Conservation (phyloP, 37 sponge, comb jelly and placozoan genomes). For the Bolinopsis microptera region DNA sequence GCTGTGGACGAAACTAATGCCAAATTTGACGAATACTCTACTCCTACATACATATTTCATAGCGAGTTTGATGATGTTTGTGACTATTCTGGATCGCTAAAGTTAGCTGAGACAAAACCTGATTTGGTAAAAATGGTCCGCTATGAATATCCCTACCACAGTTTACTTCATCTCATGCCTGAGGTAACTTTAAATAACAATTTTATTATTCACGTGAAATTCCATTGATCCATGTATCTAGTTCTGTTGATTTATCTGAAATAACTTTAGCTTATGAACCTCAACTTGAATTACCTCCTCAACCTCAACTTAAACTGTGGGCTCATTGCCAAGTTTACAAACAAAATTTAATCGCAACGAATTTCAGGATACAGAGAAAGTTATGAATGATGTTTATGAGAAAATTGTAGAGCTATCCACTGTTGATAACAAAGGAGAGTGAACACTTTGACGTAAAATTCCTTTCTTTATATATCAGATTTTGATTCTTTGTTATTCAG, state of each 20-base stretch:
- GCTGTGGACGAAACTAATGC: not conserved
- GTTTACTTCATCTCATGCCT: constrained; percentile 55
- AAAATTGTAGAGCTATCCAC: constrained; percentile 1
- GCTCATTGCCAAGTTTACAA: too few relatives aligned
- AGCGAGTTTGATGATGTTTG: constrained; percentile 41
- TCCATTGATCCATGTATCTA: too few relatives aligned
- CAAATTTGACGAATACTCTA: not conserved
- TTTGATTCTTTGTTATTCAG: too few relatives aligned
- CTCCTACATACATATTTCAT: constrained; percentile 23
- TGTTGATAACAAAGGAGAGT: too few relatives aligned
- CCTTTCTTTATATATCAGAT: too few relatives aligned
- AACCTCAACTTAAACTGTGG: too few relatives aligned
- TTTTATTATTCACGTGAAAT: too few relatives aligned
- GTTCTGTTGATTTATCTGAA: too few relatives aligned
- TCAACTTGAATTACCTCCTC: too few relatives aligned
- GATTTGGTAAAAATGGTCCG: constrained; percentile 1
- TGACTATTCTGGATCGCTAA: constrained; percentile 23
- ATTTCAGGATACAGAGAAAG: constrained; percentile 42
- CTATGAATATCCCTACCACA: constrained; percentile 52
- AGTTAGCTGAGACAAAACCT: not conserved
- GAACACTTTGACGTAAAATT: too few relatives aligned
- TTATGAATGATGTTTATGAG: constrained; percentile 36
- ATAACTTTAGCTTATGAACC: too few relatives aligned
- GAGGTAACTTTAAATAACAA: constrained; percentile 18
- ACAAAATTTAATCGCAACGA: too few relatives aligned